Evolutionary conservation across 2,888 invertebrate genomes (phyloP), one percentile per base, ranked within the genome.

Genomic region (Neuroscelio doddi): DNA sequence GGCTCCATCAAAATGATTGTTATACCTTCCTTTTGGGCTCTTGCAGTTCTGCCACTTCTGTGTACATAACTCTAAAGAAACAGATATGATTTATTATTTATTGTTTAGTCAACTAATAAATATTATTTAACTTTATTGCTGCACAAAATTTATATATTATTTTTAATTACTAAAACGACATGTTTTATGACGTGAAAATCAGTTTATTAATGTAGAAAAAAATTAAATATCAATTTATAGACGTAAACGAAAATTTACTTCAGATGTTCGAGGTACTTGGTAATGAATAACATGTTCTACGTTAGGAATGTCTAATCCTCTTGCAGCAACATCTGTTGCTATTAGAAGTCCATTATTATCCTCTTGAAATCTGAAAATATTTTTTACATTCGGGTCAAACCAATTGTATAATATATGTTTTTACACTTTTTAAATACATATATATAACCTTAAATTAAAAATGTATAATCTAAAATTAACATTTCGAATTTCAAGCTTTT

Each of bases 241-340:
- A 9, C 30, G 36, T 49, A 17, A 9, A 36, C 32, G 2, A 26
- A 14, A 34, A 45, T 9, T 21, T 73, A 90, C 91, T 87, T 98
- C 98, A 5, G 94, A 93, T 0, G 97, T 97, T 74, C 93, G 89
- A 0, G 98, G 98, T 29, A 98, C 96, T 84, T 94, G 97, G 86
- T 97, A 99, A 85, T 99, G 99, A 65, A 99, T 88, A 1, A 99
- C 98, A 86, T 98, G 96, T 71, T 97, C 91, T 1, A 99, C 92
- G 73, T 91, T 89, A 0, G 96, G 94, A 74, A 99, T 97, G 86
- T 99, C 99, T 38, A 99, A 86, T 0, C 99, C 99, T 56, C 99
- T 88, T 0, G 99, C 97, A 0, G 99, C 98, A 3, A 99, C 98
- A 87, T 99, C 99, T 0, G 97, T 98, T 1, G 98, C 92, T 59